A percentile compares a stretch with the other conserved stretches of the same genome.
Conservation (phyloP, 2,113 vertebrate species). For the Muntiacus muntjak region DNA sequence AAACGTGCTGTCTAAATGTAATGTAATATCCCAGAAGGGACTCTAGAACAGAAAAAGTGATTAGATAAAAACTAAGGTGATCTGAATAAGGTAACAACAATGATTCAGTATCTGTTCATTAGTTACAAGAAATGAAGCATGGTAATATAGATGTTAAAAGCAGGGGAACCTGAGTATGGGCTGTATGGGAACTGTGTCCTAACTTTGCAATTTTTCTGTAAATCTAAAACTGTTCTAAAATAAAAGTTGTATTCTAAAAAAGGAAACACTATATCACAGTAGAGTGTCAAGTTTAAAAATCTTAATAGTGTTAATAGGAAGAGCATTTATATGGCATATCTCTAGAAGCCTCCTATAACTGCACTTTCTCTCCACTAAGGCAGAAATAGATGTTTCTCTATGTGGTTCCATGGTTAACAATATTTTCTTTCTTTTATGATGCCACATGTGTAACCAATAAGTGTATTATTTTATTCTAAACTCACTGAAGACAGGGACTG, state of each 20-base stretch:
- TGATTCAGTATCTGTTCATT: neutral
- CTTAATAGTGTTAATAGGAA: neutral
- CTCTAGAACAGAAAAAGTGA: neutral
- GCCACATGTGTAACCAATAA: neutral
- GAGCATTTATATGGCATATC: neutral
- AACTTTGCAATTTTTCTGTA: neutral
- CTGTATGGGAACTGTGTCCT: neutral
- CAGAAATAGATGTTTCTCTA: neutral
- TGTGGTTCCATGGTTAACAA: neutral
- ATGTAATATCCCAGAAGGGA: neutral
- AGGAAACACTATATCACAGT: neutral
- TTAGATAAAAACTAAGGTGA: neutral
- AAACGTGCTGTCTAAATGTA: neutral
- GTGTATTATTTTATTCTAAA: neutral
- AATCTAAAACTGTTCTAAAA: neutral
- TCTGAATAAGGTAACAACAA: neutral
- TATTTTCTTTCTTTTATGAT: neutral
- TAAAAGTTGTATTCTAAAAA: neutral
- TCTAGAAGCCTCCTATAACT: neutral
- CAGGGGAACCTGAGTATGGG: neutral
- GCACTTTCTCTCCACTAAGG: neutral
- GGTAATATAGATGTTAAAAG: neutral
- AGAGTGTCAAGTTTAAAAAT: neutral
- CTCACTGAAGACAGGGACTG: neutral
- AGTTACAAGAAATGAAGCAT: neutral